Percentiles rank a stretch among this genome's conserved stretches.
Conservation (phyloP, 1,140 invertebrate genomes). For the Carposina sasakii region DNA sequence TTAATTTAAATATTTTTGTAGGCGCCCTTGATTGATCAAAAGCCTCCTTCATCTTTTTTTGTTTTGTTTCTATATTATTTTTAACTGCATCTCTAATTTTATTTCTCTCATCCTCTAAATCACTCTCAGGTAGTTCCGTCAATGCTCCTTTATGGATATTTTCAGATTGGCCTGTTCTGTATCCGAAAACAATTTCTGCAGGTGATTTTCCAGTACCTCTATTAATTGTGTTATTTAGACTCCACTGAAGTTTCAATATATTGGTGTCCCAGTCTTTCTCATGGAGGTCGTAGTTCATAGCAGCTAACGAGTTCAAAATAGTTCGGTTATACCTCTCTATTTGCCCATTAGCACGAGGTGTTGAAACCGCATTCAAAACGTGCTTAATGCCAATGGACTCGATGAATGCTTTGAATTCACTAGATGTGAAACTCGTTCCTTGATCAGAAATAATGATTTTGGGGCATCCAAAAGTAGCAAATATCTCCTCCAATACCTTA, state of each 20-base stretch:
- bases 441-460: not conserved
- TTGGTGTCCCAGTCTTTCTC: conserved; percentile 13
- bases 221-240: conserved; percentile 12
- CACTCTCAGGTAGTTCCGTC: not conserved
- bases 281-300: not conserved
- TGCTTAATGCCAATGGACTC: not conserved
- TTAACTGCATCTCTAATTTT: not conserved
- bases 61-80: conserved; percentile 7
- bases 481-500: not conserved
- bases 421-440: not conserved
- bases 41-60: not conserved
- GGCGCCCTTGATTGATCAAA: not conserved
- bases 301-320: conserved; percentile 8
- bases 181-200: conserved; percentile 1
- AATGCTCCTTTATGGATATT: not conserved
- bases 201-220: conserved; percentile 8
- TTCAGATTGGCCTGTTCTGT: not conserved
- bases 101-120: not conserved
- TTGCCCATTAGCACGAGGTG: conserved; percentile 12
- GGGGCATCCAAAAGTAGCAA: not conserved
- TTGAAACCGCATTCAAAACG: conserved; percentile 4
- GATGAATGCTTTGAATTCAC: not conserved
- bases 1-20: not conserved
- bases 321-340: conserved; percentile 13
- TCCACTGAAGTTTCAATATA: conserved; percentile 10